Base-by-base conservation (phyloP, 2,888 invertebrate species). In the Nineta flava region DNA sequence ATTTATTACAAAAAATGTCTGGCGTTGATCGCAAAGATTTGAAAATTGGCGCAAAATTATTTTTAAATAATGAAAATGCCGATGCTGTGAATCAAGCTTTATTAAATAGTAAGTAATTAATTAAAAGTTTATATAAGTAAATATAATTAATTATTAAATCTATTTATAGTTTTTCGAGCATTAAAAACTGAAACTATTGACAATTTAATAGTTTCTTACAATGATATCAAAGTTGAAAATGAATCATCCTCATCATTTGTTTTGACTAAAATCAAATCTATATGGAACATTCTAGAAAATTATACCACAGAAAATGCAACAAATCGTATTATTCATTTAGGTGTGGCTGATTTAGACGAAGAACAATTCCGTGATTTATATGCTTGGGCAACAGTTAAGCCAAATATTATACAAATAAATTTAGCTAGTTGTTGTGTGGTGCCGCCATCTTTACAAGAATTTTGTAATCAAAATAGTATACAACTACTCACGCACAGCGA, bases 401-500 rank as follows among this genome's bases (percentile, higher is more conserved):
- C 95, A 3, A 75, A 79, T 53, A 90, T 92, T 51, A 85, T 93
- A 50, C 95, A 96, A 71, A 91, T 96, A 52, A 95, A 92, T 70
- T 72, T 95, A 50, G 82, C 87, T 1, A 83, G 87, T 12, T 95
- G 95, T 64, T 95, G 95, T 70, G 87, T 93, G 3, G 94, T 97
- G 49, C 95, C 96, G 17, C 86, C 90, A 1, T 80, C 87, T 2
- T 73, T 97, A 55, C 85, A 90, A 65, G 79, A 81, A 55, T 97
- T 90, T 70, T 92, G 96, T 53, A 85, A 87, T 58, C 81, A 86
- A 55, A 81, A 94, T 59, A 88, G 91, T 60, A 84, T 99, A 53
- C 93, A 94, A 63, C 70, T 99, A 38, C 73, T 97, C 19, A 97
- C 96, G 0, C 97, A 99, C 65, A 92, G 87, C 60, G 97, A 99